Percentiles rank a stretch among this genome's conserved stretches.
phyloP scores from a whole-genome alignment of 2,888 invertebrate genomes.

The Ormia ochracea region DNA sequence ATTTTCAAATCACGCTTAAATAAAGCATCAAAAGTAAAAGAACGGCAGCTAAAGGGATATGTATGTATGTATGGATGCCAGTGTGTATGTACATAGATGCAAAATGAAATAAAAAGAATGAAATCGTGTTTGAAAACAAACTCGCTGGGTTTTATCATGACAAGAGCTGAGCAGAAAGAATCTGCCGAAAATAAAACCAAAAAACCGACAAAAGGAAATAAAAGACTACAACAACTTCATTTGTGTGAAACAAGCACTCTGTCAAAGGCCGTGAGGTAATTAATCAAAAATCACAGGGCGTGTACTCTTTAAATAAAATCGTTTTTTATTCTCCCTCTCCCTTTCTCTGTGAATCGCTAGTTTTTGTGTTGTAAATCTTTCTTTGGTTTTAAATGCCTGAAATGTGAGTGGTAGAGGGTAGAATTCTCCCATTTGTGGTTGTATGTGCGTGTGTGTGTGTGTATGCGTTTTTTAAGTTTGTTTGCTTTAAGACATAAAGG shows the following conservation, averaged over 20 bases:
- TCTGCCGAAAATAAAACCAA: conserved; percentile 32
- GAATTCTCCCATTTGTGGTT: not conserved
- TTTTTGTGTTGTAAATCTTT: not conserved
- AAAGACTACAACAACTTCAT: conserved; percentile 57
- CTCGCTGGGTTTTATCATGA: conserved; percentile 17
- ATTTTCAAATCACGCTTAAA: conserved; percentile 57
- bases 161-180: conserved; percentile 25
- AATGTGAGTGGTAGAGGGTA: not conserved
- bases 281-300: conserved; percentile 75
- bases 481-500: not conserved
- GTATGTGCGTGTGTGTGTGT: not conserved
- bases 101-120: conserved; percentile 21
- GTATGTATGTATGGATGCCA: too few species aligned
- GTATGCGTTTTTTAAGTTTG: too few species aligned
- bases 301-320: conserved; percentile 68
- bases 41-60: conserved; percentile 22
- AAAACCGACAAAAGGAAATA: conserved; percentile 34
- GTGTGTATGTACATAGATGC: not conserved
- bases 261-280: conserved; percentile 68
- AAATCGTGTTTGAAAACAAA: conserved; percentile 42
- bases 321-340: too few species aligned
- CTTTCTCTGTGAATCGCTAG: not conserved
- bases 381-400: not conserved
- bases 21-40: conserved; percentile 22
- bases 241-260: conserved; percentile 61